Evolutionary conservation across 2,797 vertebrate genomes (phyloP).

Genomic region (Gallinago solitaria): DNA sequence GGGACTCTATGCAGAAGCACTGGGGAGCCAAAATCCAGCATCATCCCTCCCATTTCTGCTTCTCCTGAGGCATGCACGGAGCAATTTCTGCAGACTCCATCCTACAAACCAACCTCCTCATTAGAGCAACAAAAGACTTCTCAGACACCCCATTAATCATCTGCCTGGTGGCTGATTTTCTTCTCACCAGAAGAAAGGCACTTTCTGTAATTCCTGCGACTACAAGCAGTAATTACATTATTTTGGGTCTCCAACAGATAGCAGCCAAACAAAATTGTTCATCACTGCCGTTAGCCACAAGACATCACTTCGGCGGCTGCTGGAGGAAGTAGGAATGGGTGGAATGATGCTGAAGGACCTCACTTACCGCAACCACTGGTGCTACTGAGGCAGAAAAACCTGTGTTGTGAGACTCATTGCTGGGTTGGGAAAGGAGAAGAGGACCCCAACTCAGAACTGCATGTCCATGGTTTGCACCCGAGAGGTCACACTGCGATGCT

Average conservation of each 20-base stretch:
- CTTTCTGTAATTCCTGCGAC: not conserved
- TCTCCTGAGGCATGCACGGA: accelerated
- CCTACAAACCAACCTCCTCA: not conserved
- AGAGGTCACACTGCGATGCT: not conserved
- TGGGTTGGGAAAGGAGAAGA: not conserved
- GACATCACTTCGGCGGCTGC: not conserved
- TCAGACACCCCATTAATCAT: not conserved
- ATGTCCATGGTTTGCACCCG: accelerated
- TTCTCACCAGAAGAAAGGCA: not conserved
- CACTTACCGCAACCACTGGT: not conserved
- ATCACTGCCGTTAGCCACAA: not conserved
- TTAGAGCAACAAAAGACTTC: not conserved
- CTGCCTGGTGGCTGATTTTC: not conserved
- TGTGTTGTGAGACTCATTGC: too few species aligned
- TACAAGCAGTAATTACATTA: not conserved
- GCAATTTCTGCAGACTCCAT: not conserved
- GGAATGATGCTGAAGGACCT: not conserved
- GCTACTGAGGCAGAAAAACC: not conserved
- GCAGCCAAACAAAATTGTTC: not conserved
- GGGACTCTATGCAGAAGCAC: not conserved
- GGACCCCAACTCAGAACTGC: not conserved
- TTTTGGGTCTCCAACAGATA: not conserved
- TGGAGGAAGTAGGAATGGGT: not conserved
- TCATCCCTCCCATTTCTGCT: not conserved
- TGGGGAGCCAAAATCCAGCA: not conserved